Evolutionary conservation across 2,888 invertebrate species (phyloP).

Genomic region (Amblyjoppa fuscipennis): DNA sequence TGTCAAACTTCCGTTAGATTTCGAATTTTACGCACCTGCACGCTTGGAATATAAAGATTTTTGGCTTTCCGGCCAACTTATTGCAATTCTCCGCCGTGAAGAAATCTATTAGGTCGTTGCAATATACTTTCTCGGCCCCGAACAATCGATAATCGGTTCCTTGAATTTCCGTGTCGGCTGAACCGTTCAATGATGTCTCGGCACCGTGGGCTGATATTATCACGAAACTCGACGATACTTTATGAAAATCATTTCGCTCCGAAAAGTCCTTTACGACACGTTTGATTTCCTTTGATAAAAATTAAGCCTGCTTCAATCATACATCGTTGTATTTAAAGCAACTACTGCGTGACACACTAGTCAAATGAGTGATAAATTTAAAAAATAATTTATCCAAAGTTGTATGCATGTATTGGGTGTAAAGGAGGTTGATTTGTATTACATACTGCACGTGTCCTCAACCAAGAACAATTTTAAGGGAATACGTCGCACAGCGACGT

Average conservation of each 20-base stretch:
- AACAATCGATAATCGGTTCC: constrained; percentile 72
- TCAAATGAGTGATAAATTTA: too few relatives aligned
- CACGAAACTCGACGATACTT: constrained; percentile 81
- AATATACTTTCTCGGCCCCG: constrained; percentile 72
- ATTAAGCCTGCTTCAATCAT: background rate
- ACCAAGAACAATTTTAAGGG: too few relatives aligned
- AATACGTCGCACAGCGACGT: too few relatives aligned
- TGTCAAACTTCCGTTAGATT: background rate
- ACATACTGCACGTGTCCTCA: too few relatives aligned
- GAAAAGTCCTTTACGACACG: constrained; percentile 76
- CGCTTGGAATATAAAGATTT: constrained; percentile 87
- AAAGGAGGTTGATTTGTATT: too few relatives aligned
- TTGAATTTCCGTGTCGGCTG: constrained; percentile 74
- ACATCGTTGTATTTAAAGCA: background rate
- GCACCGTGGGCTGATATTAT: constrained; percentile 82
- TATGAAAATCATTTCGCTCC: constrained; percentile 69
- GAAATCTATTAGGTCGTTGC: constrained; percentile 78
- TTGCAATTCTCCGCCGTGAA: constrained; percentile 86
- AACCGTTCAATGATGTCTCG: constrained; percentile 53
- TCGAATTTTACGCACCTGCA: constrained; percentile 83
- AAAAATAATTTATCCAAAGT: too few relatives aligned
- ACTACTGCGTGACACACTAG: too few relatives aligned
- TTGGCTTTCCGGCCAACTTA: constrained; percentile 86
- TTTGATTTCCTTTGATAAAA: constrained; percentile 75
- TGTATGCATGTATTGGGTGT: too few relatives aligned